Percentiles rank a stretch among this genome's conserved stretches.
These are phyloP conservation scores for Toxotes lorentzi DNA, from an alignment of 2,797 vertebrate species.

Conservation along the genomic window DNA sequence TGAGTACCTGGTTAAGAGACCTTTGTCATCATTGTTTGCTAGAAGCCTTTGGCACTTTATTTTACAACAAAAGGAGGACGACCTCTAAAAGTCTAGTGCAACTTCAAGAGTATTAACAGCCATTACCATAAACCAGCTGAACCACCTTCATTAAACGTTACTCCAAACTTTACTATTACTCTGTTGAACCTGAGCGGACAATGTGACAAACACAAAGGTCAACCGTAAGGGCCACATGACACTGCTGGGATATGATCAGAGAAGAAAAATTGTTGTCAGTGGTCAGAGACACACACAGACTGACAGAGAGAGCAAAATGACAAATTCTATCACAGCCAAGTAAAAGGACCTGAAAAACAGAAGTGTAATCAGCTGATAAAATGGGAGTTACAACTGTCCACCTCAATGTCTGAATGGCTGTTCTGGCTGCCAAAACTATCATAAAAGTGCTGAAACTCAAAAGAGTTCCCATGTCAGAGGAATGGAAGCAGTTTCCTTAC, in stretches of 20 bases:
- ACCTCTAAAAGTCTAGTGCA: background rate
- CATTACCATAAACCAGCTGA: background rate
- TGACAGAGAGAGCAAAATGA: conserved; percentile 2
- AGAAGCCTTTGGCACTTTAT: too few species aligned
- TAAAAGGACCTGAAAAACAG: background rate
- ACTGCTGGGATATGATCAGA: background rate
- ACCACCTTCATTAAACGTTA: conserved; percentile 36
- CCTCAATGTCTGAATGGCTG: conserved; percentile 42
- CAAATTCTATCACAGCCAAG: background rate
- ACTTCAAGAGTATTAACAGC: background rate
- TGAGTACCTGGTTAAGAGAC: too few species aligned
- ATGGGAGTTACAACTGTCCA: conserved; percentile 1
- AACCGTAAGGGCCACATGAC: conserved; percentile 12
- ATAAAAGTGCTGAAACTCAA: conserved; percentile 80
- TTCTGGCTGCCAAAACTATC: conserved; percentile 63
- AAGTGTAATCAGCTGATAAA: conserved; percentile 29
- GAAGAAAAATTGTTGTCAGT: background rate
- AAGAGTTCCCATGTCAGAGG: conserved; percentile 71
- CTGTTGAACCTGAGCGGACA: background rate
- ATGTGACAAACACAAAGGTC: conserved; percentile 5
- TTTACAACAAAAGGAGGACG: background rate
- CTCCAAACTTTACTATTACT: background rate
- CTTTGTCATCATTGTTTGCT: too few species aligned
- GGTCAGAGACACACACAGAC: conserved; percentile 2
- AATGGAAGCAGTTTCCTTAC: conserved; percentile 66